Evolutionary conservation across 2,888 invertebrate species (phyloP).

Genomic region (Cantharis nigra): DNA sequence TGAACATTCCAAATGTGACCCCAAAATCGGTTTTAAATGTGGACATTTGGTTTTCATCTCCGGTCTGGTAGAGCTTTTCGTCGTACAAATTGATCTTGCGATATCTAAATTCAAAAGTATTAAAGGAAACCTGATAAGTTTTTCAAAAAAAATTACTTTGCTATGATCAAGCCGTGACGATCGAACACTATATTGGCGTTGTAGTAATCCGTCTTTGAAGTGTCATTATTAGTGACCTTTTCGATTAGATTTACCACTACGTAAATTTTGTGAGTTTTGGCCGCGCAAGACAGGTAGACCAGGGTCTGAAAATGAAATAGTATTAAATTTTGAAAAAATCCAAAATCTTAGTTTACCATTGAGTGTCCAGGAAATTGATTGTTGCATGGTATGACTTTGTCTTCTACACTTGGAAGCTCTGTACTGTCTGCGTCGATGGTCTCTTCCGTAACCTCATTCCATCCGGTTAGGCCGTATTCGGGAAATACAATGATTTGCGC

Average conservation of each 20-base stretch:
- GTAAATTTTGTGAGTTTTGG: slow-evolving; percentile 63
- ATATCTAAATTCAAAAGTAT: slow-evolving; percentile 40
- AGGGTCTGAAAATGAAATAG: slow-evolving; percentile 37
- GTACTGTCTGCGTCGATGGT: not conserved
- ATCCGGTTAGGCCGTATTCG: slow-evolving; percentile 56
- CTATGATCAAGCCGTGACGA: slow-evolving; percentile 60
- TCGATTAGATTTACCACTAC: slow-evolving; percentile 75
- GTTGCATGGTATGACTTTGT: slow-evolving; percentile 16
- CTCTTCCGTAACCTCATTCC: slow-evolving; percentile 44
- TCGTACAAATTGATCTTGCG: slow-evolving; percentile 54
- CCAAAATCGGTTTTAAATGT: slow-evolving; percentile 77
- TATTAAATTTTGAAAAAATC: not conserved
- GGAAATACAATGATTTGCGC: slow-evolving; percentile 81
- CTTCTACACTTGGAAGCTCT: slow-evolving; percentile 17
- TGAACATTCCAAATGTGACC: slow-evolving; percentile 77
- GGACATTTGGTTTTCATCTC: slow-evolving; percentile 56
- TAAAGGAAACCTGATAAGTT: not conserved
- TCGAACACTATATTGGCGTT: slow-evolving; percentile 83
- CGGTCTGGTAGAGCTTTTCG: slow-evolving; percentile 54
- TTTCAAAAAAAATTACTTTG: not conserved
- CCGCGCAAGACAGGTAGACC: slow-evolving; percentile 66
- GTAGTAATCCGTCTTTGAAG: slow-evolving; percentile 54
- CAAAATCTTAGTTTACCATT: not conserved
- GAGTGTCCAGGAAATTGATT: not conserved
- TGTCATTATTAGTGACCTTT: slow-evolving; percentile 58